Percentiles rank a stretch among this genome's conserved stretches.
These are phyloP conservation scores for Reticulitermes lucifugus DNA, from an alignment of 2,888 invertebrate species.

Conservation along the genomic window DNA sequence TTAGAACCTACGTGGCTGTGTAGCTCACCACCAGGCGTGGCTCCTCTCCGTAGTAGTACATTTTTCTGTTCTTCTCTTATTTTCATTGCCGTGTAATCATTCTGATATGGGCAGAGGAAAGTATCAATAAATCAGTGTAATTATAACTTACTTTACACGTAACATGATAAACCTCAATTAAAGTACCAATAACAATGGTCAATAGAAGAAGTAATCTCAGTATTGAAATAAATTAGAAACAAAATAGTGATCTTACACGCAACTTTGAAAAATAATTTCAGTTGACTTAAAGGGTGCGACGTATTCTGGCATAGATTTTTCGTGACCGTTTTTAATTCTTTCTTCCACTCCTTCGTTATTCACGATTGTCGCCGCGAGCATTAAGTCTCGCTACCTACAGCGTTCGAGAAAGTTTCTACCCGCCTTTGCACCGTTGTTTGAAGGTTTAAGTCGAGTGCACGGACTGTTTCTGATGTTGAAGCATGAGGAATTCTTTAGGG, in stretches of 20 bases:
- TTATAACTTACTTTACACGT: not conserved
- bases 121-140: not conserved
- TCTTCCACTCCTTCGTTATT: too few relatives aligned
- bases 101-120: not conserved
- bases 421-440: too few relatives aligned
- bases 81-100: not conserved
- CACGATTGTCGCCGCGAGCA: too few relatives aligned
- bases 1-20: conserved; percentile 12
- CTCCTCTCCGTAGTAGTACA: not conserved
- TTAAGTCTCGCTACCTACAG: too few relatives aligned
- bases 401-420: too few relatives aligned
- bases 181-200: not conserved
- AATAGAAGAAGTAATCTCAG: not conserved
- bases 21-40: not conserved
- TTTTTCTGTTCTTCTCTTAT: not conserved
- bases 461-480: too few relatives aligned
- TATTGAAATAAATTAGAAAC: too few relatives aligned
- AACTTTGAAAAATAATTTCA: not conserved
- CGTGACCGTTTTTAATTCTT: too few relatives aligned
- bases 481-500: too few relatives aligned
- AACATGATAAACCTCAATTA: not conserved
- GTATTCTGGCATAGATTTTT: too few relatives aligned
- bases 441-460: too few relatives aligned
- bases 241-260: too few relatives aligned
- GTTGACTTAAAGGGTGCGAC: not conserved